These are phyloP conservation scores for Vanacampus margaritifer DNA, from an alignment of 2,113 vertebrate species.

Conservation along the genomic window DNA sequence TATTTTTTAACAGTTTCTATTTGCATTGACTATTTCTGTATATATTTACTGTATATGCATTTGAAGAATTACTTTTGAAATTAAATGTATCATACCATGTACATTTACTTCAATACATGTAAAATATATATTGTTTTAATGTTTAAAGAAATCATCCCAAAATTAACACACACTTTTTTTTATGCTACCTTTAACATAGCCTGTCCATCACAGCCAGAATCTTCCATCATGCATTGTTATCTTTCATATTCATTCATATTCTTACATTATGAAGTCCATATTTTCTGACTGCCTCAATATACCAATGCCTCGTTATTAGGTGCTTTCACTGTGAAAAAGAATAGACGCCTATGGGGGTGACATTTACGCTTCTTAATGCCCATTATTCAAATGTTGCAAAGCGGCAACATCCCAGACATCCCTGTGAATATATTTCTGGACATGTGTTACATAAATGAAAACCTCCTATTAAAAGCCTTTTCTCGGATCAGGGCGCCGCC, in stretches of 20 bases:
- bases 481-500: not conserved
- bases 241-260: not conserved
- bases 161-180: not conserved
- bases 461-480: not conserved
- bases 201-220: not conserved
- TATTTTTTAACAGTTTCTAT: too few species aligned
- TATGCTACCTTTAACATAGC: not conserved
- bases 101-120: not conserved
- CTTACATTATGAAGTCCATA: not conserved
- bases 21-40: not conserved
- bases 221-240: not conserved
- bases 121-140: not conserved
- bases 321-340: not conserved
- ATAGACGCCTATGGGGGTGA: not conserved
- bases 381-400: not conserved
- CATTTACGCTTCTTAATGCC: not conserved
- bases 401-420: not conserved
- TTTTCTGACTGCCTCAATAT: not conserved
- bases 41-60: not conserved
- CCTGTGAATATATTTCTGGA: constrained; percentile 3
- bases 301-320: not conserved
- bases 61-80: not conserved
- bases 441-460: constrained; percentile 7
- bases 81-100: not conserved
- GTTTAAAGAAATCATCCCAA: not conserved